Percentiles rank a stretch among this genome's conserved stretches.
These are phyloP conservation scores for Heliconius himera DNA, from an alignment of 1,140 invertebrate species.

Conservation along the genomic window DNA sequence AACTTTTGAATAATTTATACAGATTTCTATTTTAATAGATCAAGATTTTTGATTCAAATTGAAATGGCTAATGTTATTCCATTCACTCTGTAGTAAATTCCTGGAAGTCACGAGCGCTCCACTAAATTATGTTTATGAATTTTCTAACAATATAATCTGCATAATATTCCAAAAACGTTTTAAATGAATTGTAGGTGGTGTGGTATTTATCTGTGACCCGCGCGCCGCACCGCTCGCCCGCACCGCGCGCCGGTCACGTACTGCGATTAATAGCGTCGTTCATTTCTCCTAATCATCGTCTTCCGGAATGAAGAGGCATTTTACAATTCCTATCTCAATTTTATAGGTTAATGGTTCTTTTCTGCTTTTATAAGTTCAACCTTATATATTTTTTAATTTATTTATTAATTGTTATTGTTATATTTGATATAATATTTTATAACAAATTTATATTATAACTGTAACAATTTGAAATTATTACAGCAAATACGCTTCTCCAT, in stretches of 20 bases:
- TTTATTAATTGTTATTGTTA: background rate
- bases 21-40: background rate
- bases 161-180: slow-evolving; percentile 20
- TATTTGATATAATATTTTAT: background rate
- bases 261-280: slow-evolving; percentile 33
- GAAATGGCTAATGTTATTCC: background rate
- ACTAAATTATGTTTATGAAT: slow-evolving; percentile 9
- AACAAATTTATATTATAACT: background rate
- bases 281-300: slow-evolving; percentile 36
- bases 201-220: slow-evolving; percentile 3
- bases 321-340: slow-evolving; percentile 31
- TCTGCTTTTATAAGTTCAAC: background rate
- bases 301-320: slow-evolving; percentile 22
- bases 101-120: background rate
- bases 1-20: background rate
- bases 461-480: background rate
- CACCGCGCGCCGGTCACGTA: slow-evolving; percentile 20
- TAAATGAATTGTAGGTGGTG: slow-evolving; percentile 13
- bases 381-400: background rate
- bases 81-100: background rate
- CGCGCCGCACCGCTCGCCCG: background rate
- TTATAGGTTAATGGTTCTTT: background rate
- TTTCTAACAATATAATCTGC: slow-evolving; percentile 4
- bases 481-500: background rate
- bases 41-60: background rate